Evolutionary conservation across 2,113 vertebrate species (phyloP), one percentile per base, ranked within the genome.

Genomic region (Chaetura pelagica): DNA sequence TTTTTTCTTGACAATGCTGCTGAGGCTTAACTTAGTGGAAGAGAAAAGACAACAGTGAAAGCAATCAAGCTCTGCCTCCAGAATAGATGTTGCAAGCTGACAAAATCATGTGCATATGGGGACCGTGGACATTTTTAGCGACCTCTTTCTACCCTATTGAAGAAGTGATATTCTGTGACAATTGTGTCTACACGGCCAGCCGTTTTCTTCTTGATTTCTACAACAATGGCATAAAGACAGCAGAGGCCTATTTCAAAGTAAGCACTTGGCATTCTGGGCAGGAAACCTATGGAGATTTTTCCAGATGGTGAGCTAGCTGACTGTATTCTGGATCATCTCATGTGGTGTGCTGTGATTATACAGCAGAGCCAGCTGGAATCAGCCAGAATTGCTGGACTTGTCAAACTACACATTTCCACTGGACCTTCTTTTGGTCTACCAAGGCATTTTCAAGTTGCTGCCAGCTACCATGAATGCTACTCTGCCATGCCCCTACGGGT

Each of bases 81-180:
- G 68, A 95, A 76, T 8, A 57, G 44, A 76, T 62, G 84, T 82
- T 89, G 82, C 87, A 91, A 95, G 27, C 35, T 58, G 58, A 90
- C 40, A 40, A 63, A 92, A 22, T 92, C 78, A 88, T 73, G 51
- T 74, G 46, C 40, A 22, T 74, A 77, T 21, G 54, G 64, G 93
- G 42, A 95, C 35, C 51, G 73, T 23, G 35, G 67, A 73, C 49
- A 15, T 74, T 92, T 87, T 64, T 63, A 46, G 67, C 88, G 75
- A 94, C 75, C 81, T 90, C 90, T 91, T 74, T 90, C 63, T 83
- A 62, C n/a, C 6, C 59, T 80, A 2, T 88, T 95, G 85, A 90
- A 88, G 92, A 88, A 96, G 32, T 32, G 24, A 77, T 94, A 86
- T 93, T 97, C 95, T 92, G 88, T 67, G 93, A 93, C 93, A 93